A percentile compares a stretch with the other conserved stretches of the same genome.
Evolutionary conservation across 92 coral and sea anemone species (phyloP).

Genomic region (Chrysogorgia sp.): DNA sequence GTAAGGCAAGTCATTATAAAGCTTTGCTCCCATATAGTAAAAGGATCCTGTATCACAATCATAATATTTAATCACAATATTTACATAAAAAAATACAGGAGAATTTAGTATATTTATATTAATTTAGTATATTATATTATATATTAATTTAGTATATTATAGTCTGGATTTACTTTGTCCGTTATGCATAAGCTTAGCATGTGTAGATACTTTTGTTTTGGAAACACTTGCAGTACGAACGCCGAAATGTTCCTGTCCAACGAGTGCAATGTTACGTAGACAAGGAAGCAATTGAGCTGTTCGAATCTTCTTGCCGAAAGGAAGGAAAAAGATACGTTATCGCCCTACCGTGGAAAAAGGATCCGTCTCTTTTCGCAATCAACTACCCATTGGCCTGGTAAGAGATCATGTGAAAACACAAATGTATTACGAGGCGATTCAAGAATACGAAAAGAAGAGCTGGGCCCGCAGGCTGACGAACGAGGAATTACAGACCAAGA

Average conservation of each 20-base stretch:
- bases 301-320: conserved; percentile 35
- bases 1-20: too few relatives aligned
- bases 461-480: conserved; percentile 42
- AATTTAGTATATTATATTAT: too few relatives aligned
- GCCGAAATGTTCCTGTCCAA: conserved; percentile 49
- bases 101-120: too few relatives aligned
- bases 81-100: too few relatives aligned
- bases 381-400: conserved; percentile 41
- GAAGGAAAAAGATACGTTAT: conserved; percentile 17
- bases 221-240: conserved; percentile 53
- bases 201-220: conserved; percentile 38
- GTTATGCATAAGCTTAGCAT: too few relatives aligned
- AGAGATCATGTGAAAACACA: conserved; percentile 38
- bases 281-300: conserved; percentile 49
- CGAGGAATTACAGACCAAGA: conserved; percentile 10
- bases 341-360: conserved; percentile 54
- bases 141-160: too few relatives aligned
- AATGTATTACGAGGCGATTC: conserved; percentile 35
- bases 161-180: too few relatives aligned
- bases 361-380: conserved; percentile 33
- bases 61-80: too few relatives aligned
- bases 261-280: conserved; percentile 32
- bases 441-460: conserved; percentile 32
- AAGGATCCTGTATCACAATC: too few relatives aligned
- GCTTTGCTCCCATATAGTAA: too few relatives aligned